phyloP scores from a whole-genome alignment of 2,888 invertebrate genomes.

The Sphaerophoria rueppellii region DNA sequence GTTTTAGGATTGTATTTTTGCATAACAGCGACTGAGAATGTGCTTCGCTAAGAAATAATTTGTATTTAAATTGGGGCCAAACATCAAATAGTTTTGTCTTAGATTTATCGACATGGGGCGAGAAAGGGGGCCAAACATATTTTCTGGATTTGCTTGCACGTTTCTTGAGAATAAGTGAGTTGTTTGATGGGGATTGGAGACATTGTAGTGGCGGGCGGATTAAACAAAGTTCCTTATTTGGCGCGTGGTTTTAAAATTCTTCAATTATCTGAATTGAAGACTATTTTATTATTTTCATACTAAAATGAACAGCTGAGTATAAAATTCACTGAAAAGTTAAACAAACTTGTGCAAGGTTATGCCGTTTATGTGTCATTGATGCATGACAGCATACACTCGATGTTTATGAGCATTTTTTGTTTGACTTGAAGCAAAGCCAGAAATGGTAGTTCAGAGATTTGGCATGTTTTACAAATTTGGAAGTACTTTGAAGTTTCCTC shows the following conservation, averaged over 20 bases:
- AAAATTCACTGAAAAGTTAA: slow-evolving; percentile 35
- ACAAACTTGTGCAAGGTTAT: slow-evolving; percentile 48
- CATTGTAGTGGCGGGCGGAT: too few species aligned
- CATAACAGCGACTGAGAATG: slow-evolving; percentile 52
- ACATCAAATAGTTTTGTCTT: slow-evolving; percentile 25
- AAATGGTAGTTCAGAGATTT: too few species aligned
- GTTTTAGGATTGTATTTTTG: background rate
- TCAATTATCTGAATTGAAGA: too few species aligned
- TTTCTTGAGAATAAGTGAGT: too few species aligned
- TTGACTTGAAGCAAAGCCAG: background rate
- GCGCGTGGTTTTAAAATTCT: too few species aligned
- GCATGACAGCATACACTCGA: slow-evolving; percentile 41
- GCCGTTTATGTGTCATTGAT: slow-evolving; percentile 33
- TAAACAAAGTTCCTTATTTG: too few species aligned
- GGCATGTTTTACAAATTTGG: too few species aligned
- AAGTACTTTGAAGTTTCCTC: too few species aligned
- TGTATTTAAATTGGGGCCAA: slow-evolving; percentile 51
- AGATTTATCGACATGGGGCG: too few species aligned
- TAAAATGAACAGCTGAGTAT: slow-evolving; percentile 15
- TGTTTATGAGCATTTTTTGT: background rate
- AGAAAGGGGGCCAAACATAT: too few species aligned
- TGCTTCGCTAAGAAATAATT: slow-evolving; percentile 10
- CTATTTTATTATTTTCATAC: background rate
- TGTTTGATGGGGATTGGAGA: too few species aligned
- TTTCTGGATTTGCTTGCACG: too few species aligned